A percentile compares a stretch with the other conserved stretches of the same genome.
Evolutionary conservation across 2,113 vertebrate species (phyloP).

Genomic region (Daboia siamensis): DNA sequence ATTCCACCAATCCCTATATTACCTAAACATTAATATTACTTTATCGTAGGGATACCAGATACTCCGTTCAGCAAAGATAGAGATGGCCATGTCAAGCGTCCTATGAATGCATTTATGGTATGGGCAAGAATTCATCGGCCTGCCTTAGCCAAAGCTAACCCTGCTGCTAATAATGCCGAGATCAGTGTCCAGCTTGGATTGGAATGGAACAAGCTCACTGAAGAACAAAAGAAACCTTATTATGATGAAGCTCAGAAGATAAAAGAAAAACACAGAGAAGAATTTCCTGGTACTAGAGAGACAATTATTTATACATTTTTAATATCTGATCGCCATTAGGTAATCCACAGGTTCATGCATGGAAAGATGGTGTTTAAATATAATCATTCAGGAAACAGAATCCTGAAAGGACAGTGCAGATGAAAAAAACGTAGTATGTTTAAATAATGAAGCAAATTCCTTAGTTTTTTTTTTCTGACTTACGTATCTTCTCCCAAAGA

Average conservation of each 20-base stretch:
- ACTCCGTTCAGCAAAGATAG: conserved; percentile 69
- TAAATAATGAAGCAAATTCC: neutral
- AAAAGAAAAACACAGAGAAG: conserved; percentile 74
- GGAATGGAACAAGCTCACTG: conserved; percentile 82
- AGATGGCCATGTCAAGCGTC: conserved; percentile 77
- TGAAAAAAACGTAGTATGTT: neutral
- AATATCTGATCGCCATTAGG: neutral
- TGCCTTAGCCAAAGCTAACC: conserved; percentile 71
- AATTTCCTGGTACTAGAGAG: conserved; percentile 78
- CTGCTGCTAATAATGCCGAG: conserved; percentile 65
- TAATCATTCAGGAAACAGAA: neutral
- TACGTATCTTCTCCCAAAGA: neutral
- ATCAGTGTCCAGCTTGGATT: conserved; percentile 77
- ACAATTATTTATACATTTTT: conserved; percentile 17
- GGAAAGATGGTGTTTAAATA: neutral
- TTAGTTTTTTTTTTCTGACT: neutral
- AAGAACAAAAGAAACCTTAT: conserved; percentile 83
- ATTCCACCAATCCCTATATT: neutral
- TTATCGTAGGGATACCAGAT: conserved; percentile 70
- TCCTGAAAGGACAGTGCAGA: neutral
- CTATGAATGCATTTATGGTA: conserved; percentile 87
- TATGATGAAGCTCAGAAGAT: conserved; percentile 79
- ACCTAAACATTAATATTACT: conserved; percentile 49
- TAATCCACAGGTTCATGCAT: neutral
- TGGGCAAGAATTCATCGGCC: conserved; percentile 79